phyloP scores from a whole-genome alignment of 2,888 invertebrate species.

The Stenchaetothrips biformis region DNA sequence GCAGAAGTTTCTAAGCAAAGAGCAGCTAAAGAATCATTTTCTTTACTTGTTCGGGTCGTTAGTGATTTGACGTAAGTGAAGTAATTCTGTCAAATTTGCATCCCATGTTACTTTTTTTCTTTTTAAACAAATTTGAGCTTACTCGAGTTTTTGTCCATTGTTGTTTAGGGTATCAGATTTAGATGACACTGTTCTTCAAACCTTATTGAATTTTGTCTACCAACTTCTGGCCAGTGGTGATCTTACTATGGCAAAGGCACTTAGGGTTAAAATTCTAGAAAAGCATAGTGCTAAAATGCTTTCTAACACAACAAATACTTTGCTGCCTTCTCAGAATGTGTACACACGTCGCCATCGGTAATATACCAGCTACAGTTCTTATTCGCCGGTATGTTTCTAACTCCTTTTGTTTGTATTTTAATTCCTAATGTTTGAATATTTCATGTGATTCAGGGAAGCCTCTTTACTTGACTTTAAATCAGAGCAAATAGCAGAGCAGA shows the following conservation, averaged over 20 bases:
- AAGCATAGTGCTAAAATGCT: constrained; percentile 62
- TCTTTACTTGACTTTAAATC: constrained; percentile 90
- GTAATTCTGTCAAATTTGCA: constrained; percentile 26
- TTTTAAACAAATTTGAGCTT: constrained; percentile 20
- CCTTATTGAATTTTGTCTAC: constrained; percentile 89
- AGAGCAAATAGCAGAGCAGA: constrained; percentile 93
- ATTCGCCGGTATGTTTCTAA: constrained; percentile 6
- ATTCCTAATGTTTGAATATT: not conserved
- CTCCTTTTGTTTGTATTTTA: not conserved
- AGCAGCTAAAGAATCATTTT: constrained; percentile 81
- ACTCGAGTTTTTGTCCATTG: constrained; percentile 23
- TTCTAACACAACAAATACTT: constrained; percentile 48
- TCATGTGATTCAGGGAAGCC: constrained; percentile 45
- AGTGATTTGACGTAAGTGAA: constrained; percentile 88
- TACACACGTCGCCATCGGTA: constrained; percentile 43
- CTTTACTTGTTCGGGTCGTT: constrained; percentile 87
- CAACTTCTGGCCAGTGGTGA: constrained; percentile 89
- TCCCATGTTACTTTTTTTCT: not conserved
- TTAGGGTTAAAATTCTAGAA: constrained; percentile 85
- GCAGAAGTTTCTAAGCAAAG: constrained; percentile 64
- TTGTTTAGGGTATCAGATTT: constrained; percentile 71
- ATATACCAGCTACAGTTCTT: not conserved
- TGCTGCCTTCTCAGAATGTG: constrained; percentile 52
- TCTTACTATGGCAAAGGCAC: constrained; percentile 81
- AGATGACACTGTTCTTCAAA: constrained; percentile 70